A percentile compares a stretch with the other conserved stretches of the same genome.
phyloP scores from a whole-genome alignment of 2,888 invertebrate species.

The Eubasilissa splendida region DNA sequence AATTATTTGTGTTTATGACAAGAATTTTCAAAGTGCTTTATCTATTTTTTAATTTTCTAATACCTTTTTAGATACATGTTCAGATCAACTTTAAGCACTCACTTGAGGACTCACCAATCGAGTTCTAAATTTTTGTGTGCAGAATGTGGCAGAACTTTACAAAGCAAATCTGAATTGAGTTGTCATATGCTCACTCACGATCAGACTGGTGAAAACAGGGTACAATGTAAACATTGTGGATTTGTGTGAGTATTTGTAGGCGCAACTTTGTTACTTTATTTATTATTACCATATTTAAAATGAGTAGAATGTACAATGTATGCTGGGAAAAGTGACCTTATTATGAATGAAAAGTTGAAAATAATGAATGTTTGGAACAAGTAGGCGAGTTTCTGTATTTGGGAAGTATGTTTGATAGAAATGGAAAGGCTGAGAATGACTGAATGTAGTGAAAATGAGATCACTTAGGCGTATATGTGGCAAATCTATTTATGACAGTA shows the following conservation, averaged over 20 bases:
- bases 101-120: conserved; percentile 46
- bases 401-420: no score
- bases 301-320: no score
- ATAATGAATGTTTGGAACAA: no score
- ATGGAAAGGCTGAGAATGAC: no score
- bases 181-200: conserved; percentile 53
- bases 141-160: conserved; percentile 59
- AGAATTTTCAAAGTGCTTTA: not conserved
- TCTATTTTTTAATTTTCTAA: not conserved
- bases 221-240: conserved; percentile 53
- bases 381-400: no score
- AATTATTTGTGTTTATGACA: not conserved
- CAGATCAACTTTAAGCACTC: conserved; percentile 29
- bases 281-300: no score
- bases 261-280: no score
- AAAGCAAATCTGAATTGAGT: conserved; percentile 46
- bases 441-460: no score
- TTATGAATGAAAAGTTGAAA: no score
- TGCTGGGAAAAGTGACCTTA: no score
- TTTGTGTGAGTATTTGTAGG: conserved; percentile 44
- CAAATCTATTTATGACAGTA: no score
- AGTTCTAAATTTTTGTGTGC: conserved; percentile 59
- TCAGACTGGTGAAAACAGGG: conserved; percentile 44
- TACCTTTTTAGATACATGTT: conserved; percentile 32
- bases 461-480: no score